These are phyloP conservation scores for Drosophila yooni DNA, from an alignment of 2,888 invertebrate genomes.

Conservation along the genomic window DNA sequence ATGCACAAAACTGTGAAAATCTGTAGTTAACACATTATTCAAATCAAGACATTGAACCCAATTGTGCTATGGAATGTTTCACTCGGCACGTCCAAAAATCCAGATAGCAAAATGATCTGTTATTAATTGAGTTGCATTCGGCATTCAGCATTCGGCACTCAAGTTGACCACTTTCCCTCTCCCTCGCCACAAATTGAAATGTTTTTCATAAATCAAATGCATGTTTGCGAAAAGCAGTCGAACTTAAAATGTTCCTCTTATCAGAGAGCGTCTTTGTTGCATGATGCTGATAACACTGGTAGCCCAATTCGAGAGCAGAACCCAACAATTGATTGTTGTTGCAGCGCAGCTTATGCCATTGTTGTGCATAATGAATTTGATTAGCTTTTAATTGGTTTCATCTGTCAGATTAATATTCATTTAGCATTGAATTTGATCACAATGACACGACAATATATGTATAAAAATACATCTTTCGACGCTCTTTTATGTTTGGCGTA, in stretches of 20 bases:
- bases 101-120: constrained; percentile 16
- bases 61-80: constrained; percentile 55
- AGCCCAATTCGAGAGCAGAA: constrained; percentile 21
- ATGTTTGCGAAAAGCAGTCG: constrained; percentile 6
- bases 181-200: not conserved
- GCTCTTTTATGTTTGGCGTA: constrained; percentile 6
- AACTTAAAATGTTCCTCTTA: constrained; percentile 30
- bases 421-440: constrained; percentile 12
- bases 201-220: constrained; percentile 22
- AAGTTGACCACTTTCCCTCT: not conserved
- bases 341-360: not conserved
- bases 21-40: constrained; percentile 13
- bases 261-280: constrained; percentile 33
- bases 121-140: constrained; percentile 51
- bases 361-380: constrained; percentile 12
- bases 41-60: constrained; percentile 67
- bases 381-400: constrained; percentile 21
- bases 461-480: not conserved
- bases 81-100: constrained; percentile 39
- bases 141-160: constrained; percentile 1
- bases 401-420: constrained; percentile 1
- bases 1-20: not conserved
- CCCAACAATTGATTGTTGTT: constrained; percentile 25
- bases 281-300: not conserved
- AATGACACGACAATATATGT: constrained; percentile 14